These are phyloP conservation scores for Varanus salvator DNA, from an alignment of 2,113 vertebrate species.

Conservation along the genomic window DNA sequence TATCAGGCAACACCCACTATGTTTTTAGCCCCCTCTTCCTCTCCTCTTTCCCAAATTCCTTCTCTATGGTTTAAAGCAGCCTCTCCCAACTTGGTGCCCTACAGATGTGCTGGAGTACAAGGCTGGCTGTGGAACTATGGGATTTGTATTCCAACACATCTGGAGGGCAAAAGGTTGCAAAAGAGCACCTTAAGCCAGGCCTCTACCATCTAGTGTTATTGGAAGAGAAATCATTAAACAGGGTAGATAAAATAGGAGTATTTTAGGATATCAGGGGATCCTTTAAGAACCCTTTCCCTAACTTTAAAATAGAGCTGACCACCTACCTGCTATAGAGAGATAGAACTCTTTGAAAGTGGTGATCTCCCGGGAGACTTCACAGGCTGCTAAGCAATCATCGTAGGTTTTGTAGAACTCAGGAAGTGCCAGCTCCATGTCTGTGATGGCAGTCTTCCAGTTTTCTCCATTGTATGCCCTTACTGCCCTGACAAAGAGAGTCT, in stretches of 20 bases:
- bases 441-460: slow-evolving; percentile 91
- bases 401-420: slow-evolving; percentile 92
- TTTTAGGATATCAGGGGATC: background rate
- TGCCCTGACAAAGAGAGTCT: slow-evolving; percentile 90
- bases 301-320: background rate
- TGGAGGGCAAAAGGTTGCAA: no score
- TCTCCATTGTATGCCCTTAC: slow-evolving; percentile 91
- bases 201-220: background rate
- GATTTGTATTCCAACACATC: no score
- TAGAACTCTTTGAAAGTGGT: slow-evolving; percentile 98
- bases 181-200: background rate
- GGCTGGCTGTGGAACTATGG: no score
- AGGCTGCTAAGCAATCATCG: slow-evolving; percentile 90
- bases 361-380: slow-evolving; percentile 92
- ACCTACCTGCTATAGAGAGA: slow-evolving; percentile 91
- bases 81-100: no score
- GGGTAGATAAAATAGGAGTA: fast-evolving
- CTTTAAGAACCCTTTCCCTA: background rate
- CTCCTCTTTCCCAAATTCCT: background rate
- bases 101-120: no score
- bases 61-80: background rate
- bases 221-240: background rate
- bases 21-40: background rate
- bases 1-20: background rate
- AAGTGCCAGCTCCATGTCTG: slow-evolving; percentile 96